Base-by-base conservation (phyloP, 2,888 invertebrate species). In the Halictus quadricinctus region DNA sequence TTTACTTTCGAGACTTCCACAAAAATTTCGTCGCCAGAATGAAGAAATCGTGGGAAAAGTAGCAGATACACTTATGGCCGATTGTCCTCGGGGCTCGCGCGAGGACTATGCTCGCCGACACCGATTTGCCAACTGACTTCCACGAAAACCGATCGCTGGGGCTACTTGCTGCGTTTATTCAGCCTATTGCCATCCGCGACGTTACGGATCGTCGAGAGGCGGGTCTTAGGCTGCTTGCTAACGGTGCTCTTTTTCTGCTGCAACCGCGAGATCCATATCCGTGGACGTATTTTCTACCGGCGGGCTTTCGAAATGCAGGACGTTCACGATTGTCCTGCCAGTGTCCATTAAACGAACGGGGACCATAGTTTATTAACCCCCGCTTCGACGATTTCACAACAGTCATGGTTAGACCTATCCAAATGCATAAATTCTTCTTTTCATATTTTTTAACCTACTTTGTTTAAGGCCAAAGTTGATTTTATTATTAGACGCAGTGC, bases 11-110 rank as follows among this genome's bases (percentile, higher is more conserved):
- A 2, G 36, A 36, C 36, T 36, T 36, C 36, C 4, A 36, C 5
- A 64, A 18, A 64, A 25, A 29, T 15, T 18, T 15, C 29, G 64
- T 18, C 64, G 18, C 29, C 29, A 79, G 78, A 84, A 80, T 85
- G 88, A 91, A 92, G 92, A 92, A 92, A 91, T 92, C 89, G 89
- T 89, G 88, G 82, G 90, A 91, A 88, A 89, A 87, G 79, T 82
- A 48, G 79, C 72, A 87, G 82, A 50, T 87, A 89, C 81, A 81
- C 87, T 89, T 89, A 89, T 79, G 80, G 85, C 76, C 84, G 87
- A 87, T 86, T 76, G 80, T 76, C 69, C 79, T 60, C 66, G 79
- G 60, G 84, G 75, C 69, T 60, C 72, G 72, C 70, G 69, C 79
- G 72, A 75, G 72, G 66, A 87, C 70, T 76, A 36, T 78, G 81